A percentile compares a stretch with the other conserved stretches of the same genome.
phyloP scores from a whole-genome alignment of 2,888 invertebrate genomes.

The Drosophila phalerata region DNA sequence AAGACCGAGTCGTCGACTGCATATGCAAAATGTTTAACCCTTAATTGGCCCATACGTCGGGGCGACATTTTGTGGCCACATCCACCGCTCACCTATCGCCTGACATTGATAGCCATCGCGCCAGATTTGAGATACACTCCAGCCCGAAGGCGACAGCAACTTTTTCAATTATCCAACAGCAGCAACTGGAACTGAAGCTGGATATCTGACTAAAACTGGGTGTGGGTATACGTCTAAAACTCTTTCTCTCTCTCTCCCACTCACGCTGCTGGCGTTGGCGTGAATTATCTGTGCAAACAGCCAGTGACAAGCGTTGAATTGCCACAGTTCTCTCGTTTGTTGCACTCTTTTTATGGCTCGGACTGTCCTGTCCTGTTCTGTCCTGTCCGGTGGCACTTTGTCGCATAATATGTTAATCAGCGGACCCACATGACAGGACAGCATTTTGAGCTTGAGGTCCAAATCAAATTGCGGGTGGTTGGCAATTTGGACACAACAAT shows the following conservation, averaged over 20 bases:
- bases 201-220: constrained; percentile 5
- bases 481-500: constrained; percentile 31
- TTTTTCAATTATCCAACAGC: constrained; percentile 72
- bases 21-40: constrained; percentile 81
- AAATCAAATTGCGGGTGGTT: constrained; percentile 61
- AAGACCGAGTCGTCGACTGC: constrained; percentile 52
- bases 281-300: constrained; percentile 80
- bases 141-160: constrained; percentile 41
- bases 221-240: neutral
- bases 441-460: constrained; percentile 39
- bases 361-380: constrained; percentile 34
- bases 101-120: constrained; percentile 77
- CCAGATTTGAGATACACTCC: constrained; percentile 56
- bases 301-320: constrained; percentile 82
- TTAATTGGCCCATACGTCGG: constrained; percentile 79
- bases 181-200: constrained; percentile 32
- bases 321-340: constrained; percentile 52
- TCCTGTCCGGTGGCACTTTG: constrained; percentile 77
- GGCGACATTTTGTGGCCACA: constrained; percentile 59
- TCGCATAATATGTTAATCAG: constrained; percentile 82
- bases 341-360: constrained; percentile 18
- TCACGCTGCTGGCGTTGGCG: constrained; percentile 65
- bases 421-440: constrained; percentile 64
- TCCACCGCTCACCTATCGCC: constrained; percentile 68
- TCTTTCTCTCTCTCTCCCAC: constrained; percentile 5